A percentile compares a stretch with the other conserved stretches of the same genome.
phyloP scores from a whole-genome alignment of 2,113 vertebrate species.

The Aplodontia rufa region DNA sequence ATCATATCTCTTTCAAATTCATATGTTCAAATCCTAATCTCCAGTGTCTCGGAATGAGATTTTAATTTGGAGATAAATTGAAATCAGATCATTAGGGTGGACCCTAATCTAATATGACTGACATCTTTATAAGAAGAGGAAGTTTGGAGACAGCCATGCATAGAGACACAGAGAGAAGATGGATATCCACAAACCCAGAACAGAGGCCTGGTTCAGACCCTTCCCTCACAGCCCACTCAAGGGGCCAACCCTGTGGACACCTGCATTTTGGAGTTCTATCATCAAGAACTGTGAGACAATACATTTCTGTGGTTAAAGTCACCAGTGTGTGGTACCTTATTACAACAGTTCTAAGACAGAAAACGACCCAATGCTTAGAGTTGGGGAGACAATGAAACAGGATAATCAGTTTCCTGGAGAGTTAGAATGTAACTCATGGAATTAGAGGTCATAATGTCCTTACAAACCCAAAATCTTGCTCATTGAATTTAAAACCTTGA shows the following conservation, averaged over 20 bases:
- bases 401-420: background rate
- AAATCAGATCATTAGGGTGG: background rate
- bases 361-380: background rate
- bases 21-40: background rate
- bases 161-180: background rate
- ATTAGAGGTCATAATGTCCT: background rate
- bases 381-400: background rate
- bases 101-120: background rate
- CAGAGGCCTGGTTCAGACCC: background rate
- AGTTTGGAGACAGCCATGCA: background rate
- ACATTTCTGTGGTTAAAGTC: background rate
- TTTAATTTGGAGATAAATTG: background rate
- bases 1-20: background rate
- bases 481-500: constrained; percentile 68
- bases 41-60: background rate
- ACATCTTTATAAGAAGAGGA: background rate
- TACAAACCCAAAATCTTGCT: background rate
- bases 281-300: background rate
- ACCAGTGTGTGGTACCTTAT: background rate
- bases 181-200: background rate
- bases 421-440: background rate
- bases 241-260: background rate
- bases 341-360: background rate
- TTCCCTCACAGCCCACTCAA: background rate
- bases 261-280: background rate